Evolutionary conservation across 1,140 invertebrate genomes (phyloP), one percentile per base, ranked within the genome.

Genomic region (Trichonephila clavata): DNA sequence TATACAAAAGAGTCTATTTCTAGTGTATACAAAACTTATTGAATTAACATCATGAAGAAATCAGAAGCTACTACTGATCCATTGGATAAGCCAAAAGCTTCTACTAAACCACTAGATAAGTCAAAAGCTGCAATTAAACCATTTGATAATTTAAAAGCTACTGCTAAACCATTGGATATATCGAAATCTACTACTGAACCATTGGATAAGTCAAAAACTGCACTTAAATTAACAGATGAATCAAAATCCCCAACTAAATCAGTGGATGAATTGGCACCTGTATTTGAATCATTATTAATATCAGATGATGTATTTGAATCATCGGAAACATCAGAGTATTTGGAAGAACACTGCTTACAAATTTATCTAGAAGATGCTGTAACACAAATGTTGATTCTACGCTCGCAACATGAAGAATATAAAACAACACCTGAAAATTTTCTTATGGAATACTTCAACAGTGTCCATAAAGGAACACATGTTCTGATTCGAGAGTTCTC

Each of bases 401-500:
- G 93, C 6, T 61, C 65, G 61, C 83, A 91, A 80, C 88, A 81
- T 81, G 14, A 77, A n/a, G 71, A 10, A 59, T 87, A 65, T 59
- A 87, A 91, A 89, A 90, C 77, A 5, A 94, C 87, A 27, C 93
- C 88, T 7, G 39, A 60, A 1, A 91, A 94, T 57, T 94, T 94
- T 43, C 59, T 94, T 16, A 90, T 86, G 27, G 93, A 94, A 87
- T 94, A 94, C 68, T 94, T 94, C 71, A 59, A 68, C 1, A 94
- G 94, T 92, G 94, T 94, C 61, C 94, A 94, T 32, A 90, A 94
- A 83, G 94, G 94, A 27, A 92, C 89, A 59, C 94, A 94, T 50
- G 32, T 94, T n/a, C 24, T 94, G 8, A 84, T 94, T 84, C 94
- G 94, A 24, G 94, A 94, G 59, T 94, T 57, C 83, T 50, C 39